Evolutionary conservation across 2,113 vertebrate genomes (phyloP).

Genomic region (Craseonycteris thonglongyai): DNA sequence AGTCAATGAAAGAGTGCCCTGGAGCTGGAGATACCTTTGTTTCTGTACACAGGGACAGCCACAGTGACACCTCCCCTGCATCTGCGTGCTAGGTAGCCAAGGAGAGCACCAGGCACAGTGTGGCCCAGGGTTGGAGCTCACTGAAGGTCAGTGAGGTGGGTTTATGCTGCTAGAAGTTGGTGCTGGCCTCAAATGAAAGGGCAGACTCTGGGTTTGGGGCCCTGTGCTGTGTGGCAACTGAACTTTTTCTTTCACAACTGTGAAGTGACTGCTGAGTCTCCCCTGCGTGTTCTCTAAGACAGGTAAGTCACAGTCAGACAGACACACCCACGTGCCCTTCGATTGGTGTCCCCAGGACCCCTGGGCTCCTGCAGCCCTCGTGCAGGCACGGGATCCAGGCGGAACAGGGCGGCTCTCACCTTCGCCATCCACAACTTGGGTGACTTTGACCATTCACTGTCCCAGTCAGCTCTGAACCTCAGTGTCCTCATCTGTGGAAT

Average conservation of each 20-base stretch:
- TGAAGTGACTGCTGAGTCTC: not conserved
- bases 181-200: not conserved
- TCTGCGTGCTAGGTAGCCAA: not conserved
- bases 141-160: not conserved
- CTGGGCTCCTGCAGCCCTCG: not conserved
- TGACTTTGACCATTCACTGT: not conserved
- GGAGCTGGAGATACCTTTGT: not conserved
- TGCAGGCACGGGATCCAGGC: not conserved
- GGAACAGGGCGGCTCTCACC: not conserved
- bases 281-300: not conserved
- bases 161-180: not conserved
- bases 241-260: constrained; percentile 30
- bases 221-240: not conserved
- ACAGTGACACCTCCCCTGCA: not conserved
- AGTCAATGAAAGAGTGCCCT: not conserved
- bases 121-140: not conserved
- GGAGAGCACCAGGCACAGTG: not conserved
- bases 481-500: not conserved
- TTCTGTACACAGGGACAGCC: not conserved
- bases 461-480: not conserved
- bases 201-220: not conserved
- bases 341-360: not conserved
- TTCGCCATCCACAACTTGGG: not conserved
- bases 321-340: no score
- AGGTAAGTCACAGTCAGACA: not conserved